Evolutionary conservation across 2,113 vertebrate species (phyloP).

Genomic region (Daboia siamensis): DNA sequence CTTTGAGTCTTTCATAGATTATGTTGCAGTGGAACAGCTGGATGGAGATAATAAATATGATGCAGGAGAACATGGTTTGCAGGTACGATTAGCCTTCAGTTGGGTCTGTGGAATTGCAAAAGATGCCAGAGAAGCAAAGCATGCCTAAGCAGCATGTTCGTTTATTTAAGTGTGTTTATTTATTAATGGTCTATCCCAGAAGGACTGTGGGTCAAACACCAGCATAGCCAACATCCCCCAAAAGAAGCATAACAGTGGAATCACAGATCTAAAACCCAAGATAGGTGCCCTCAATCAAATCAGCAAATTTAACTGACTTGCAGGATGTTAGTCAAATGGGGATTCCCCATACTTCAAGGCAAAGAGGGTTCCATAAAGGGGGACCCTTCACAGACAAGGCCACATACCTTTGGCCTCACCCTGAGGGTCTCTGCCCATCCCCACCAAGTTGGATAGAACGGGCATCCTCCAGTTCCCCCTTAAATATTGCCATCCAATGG

Average conservation of each 20-base stretch:
- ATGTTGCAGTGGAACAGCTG: conserved; percentile 95
- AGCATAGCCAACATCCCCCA: not conserved
- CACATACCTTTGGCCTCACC: not conserved
- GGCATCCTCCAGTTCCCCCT: no score
- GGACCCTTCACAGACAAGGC: not conserved
- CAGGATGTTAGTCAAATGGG: not conserved
- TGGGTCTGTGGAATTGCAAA: not conserved
- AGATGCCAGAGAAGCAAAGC: no score
- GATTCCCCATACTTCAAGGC: not conserved
- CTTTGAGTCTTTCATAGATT: conserved; percentile 98
- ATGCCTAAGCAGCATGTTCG: not conserved
- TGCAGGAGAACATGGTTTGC: conserved; percentile 95
- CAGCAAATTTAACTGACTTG: not conserved
- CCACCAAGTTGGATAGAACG: no score
- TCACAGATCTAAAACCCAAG: not conserved
- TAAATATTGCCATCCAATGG: no score
- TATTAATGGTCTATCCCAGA: not conserved
- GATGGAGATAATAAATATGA: conserved; percentile 99
- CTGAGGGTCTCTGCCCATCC: no score
- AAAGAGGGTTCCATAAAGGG: not conserved
- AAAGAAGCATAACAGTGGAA: not conserved
- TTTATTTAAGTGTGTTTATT: not conserved
- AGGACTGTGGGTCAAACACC: not conserved
- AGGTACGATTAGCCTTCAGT: conserved; percentile 72
- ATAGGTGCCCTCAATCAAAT: not conserved